These are phyloP conservation scores for Pseudotriccus pelzelni DNA, from an alignment of 2,797 vertebrate species.

Conservation along the genomic window DNA sequence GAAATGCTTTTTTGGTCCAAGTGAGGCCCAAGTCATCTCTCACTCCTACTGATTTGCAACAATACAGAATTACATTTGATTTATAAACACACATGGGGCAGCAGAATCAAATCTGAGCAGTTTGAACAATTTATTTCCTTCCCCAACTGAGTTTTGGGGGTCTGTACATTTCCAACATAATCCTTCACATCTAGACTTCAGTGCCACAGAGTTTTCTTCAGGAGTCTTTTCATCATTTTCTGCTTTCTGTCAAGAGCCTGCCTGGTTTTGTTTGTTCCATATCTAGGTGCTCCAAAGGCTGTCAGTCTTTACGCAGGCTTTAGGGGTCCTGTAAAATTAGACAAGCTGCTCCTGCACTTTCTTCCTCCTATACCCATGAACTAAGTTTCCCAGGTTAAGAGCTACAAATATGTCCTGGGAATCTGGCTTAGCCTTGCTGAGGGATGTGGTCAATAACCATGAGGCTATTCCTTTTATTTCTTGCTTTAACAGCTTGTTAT, in stretches of 20 bases:
- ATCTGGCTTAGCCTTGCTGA: conserved; percentile 25
- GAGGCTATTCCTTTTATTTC: conserved; percentile 29
- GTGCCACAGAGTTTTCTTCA: background rate
- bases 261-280: background rate
- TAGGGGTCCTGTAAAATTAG: background rate
- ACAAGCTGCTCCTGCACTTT: background rate
- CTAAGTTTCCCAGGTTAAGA: background rate
- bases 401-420: conserved; percentile 20
- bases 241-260: background rate
- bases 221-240: background rate
- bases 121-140: background rate
- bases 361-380: background rate
- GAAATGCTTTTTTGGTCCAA: background rate
- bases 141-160: background rate
- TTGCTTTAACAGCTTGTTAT: conserved; percentile 40
- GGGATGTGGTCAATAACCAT: conserved; percentile 56
- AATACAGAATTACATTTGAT: background rate
- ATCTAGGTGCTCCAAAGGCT: background rate
- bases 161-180: background rate
- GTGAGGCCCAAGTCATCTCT: background rate
- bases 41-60: background rate
- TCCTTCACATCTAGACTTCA: background rate
- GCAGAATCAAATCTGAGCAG: background rate
- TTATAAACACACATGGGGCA: background rate
- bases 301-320: background rate